Conservation (phyloP, 2,888 invertebrate genomes). For the Sisyra nigra region DNA sequence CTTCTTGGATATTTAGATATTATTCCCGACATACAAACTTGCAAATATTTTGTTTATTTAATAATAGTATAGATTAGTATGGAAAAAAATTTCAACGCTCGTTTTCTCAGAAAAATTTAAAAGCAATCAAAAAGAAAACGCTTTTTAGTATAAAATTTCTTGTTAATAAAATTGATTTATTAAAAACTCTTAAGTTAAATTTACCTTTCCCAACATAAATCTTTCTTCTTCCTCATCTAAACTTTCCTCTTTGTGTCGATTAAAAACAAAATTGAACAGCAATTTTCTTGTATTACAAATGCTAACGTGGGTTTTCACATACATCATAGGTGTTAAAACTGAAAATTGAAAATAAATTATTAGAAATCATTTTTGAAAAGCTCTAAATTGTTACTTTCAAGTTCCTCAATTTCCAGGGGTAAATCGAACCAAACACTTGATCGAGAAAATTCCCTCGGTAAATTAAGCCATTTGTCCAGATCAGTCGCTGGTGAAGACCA, state of each 20-base stretch:
- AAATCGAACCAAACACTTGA: slow-evolving; percentile 59
- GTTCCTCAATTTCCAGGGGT: slow-evolving; percentile 44
- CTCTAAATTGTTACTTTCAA: slow-evolving; percentile 25
- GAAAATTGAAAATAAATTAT: slow-evolving; percentile 12
- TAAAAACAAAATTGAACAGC: slow-evolving; percentile 39
- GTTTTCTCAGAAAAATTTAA: no score
- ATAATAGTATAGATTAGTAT: no score
- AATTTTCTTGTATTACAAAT: slow-evolving; percentile 40
- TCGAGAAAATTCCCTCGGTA: slow-evolving; percentile 60
- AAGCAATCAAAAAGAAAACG: no score
- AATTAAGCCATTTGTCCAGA: slow-evolving; percentile 42
- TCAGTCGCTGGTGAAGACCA: slow-evolving; percentile 25
- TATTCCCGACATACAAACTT: no score
- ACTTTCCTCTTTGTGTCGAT: slow-evolving; percentile 22
- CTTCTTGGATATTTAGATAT: no score
- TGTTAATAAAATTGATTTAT: no score
- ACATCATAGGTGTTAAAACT: slow-evolving; percentile 56
- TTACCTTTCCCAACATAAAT: slow-evolving; percentile 31
- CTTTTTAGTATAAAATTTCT: no score
- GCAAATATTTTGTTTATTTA: no score
- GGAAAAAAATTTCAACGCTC: no score
- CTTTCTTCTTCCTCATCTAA: slow-evolving; percentile 21
- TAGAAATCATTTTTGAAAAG: slow-evolving; percentile 3
- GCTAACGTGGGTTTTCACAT: slow-evolving; percentile 48
- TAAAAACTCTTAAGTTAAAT: slow-evolving; percentile 1